A percentile compares a stretch with the other conserved stretches of the same genome.
phyloP scores from a whole-genome alignment of 2,888 invertebrate genomes.

The Carabus problematicus region DNA sequence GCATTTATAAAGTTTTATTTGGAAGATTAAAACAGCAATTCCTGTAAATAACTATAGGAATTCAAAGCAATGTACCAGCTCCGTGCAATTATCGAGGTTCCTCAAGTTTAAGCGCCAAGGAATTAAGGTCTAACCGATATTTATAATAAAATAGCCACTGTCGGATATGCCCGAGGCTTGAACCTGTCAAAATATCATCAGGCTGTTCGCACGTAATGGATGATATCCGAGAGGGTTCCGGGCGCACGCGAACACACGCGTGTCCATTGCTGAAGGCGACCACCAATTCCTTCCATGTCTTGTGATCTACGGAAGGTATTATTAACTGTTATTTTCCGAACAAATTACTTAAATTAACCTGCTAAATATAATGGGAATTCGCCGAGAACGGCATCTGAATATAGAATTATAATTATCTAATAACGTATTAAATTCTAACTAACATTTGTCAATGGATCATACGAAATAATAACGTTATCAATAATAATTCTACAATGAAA shows the following conservation, averaged over 20 bases:
- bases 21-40: background rate
- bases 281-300: constrained; percentile 1
- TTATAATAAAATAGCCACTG: constrained; percentile 5
- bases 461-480: too few species aligned
- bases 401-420: too few species aligned
- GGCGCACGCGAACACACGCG: constrained; percentile 11
- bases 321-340: constrained; percentile 1
- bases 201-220: constrained; percentile 20
- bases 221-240: constrained; percentile 16
- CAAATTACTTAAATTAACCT: too few species aligned
- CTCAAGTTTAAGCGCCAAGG: too few species aligned
- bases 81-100: too few species aligned
- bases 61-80: background rate
- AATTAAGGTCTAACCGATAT: too few species aligned
- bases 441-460: too few species aligned
- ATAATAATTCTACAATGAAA: too few species aligned
- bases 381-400: too few species aligned
- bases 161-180: constrained; percentile 7
- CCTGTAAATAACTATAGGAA: background rate
- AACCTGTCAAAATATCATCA: constrained; percentile 19
- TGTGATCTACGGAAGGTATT: constrained; percentile 12
- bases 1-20: too few species aligned
- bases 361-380: too few species aligned
- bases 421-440: too few species aligned
- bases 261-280: constrained; percentile 5